Percentiles rank a stretch among this genome's conserved stretches.
These are phyloP conservation scores for Barypeithes pellucidus DNA, from an alignment of 2,888 invertebrate species.

Conservation along the genomic window DNA sequence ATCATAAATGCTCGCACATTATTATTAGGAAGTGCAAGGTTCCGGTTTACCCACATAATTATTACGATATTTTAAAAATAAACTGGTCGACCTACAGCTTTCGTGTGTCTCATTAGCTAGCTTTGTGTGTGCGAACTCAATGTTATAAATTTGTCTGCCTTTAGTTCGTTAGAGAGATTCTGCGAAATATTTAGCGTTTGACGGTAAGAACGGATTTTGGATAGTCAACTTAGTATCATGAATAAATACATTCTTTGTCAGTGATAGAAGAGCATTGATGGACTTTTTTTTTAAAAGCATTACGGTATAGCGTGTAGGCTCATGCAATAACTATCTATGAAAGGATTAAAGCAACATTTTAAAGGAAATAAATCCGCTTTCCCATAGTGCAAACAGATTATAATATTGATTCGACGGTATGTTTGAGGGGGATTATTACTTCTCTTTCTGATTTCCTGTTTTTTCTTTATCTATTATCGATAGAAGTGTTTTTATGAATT, in stretches of 20 bases:
- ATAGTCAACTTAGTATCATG: too few relatives aligned
- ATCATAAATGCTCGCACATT: too few relatives aligned
- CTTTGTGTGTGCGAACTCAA: not conserved
- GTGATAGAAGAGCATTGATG: too few relatives aligned
- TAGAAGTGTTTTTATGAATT: not conserved
- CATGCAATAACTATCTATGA: constrained; percentile 4
- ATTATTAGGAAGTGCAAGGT: constrained; percentile 10
- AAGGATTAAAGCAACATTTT: constrained; percentile 32
- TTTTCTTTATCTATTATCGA: constrained; percentile 14
- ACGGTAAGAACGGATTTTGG: not conserved
- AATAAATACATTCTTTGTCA: too few relatives aligned
- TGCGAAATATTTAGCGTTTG: not conserved
- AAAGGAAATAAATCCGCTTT: constrained; percentile 44
- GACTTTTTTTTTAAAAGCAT: too few relatives aligned
- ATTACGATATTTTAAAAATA: not conserved
- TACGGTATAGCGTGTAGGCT: not conserved
- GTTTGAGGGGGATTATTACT: constrained; percentile 19
- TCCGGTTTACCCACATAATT: not conserved
- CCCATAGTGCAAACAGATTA: constrained; percentile 37
- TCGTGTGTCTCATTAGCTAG: not conserved
- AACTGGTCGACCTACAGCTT: constrained; percentile 13
- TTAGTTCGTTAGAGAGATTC: not conserved
- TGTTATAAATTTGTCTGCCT: not conserved
- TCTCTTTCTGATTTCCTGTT: constrained; percentile 2
- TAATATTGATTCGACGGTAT: constrained; percentile 29